These are phyloP conservation scores for Bhutanitis thaidina DNA, from an alignment of 2,888 invertebrate genomes.

Conservation along the genomic window DNA sequence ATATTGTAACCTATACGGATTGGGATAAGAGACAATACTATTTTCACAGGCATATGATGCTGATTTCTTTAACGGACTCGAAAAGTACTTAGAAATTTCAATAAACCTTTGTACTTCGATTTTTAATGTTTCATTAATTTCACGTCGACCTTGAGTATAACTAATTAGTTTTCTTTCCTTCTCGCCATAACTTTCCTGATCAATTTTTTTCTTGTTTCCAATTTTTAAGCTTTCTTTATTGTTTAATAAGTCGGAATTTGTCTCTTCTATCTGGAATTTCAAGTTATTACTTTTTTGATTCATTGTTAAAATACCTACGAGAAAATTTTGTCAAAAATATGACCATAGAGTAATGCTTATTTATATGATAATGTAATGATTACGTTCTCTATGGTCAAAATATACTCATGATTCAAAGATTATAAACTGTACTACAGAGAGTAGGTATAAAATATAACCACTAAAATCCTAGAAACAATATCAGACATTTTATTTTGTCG, in stretches of 20 bases:
- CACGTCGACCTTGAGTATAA: slow-evolving; percentile 3
- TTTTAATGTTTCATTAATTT: slow-evolving; percentile 14
- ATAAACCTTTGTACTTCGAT: slow-evolving; percentile 57
- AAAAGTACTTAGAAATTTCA: slow-evolving; percentile 68
- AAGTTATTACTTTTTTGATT: too few species aligned
- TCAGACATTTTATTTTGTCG: too few species aligned
- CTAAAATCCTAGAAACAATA: too few species aligned
- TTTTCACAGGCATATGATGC: slow-evolving; percentile 65
- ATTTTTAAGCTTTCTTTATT: neutral
- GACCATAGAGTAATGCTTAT: too few species aligned
- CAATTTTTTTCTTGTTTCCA: neutral
- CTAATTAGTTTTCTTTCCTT: slow-evolving; percentile 4
- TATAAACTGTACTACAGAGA: too few species aligned
- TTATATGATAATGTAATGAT: too few species aligned
- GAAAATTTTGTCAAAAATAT: too few species aligned
- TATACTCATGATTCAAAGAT: too few species aligned
- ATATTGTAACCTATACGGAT: slow-evolving; percentile 50
- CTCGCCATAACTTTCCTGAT: neutral
- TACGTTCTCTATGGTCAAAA: too few species aligned
- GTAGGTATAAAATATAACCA: too few species aligned
- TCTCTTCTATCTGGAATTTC: neutral
- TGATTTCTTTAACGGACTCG: slow-evolving; percentile 59
- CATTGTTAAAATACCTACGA: too few species aligned
- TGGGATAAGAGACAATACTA: slow-evolving; percentile 56
- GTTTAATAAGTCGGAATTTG: neutral